Evolutionary conservation across 1,140 invertebrate species (phyloP), one percentile per base, ranked within the genome.

Genomic region (Drosophila hydei): DNA sequence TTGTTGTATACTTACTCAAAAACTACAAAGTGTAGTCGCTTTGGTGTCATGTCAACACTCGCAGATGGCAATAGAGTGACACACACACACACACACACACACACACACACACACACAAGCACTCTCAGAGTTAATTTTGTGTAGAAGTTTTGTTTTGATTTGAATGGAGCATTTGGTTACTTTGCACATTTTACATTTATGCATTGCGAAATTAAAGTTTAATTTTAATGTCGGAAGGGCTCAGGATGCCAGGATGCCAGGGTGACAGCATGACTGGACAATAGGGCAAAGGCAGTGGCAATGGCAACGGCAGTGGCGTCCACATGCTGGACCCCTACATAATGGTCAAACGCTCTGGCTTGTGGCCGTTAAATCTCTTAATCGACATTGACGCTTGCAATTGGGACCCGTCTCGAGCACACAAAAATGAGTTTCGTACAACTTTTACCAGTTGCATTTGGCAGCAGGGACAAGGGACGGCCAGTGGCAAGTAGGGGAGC

Each of bases 391-490:
- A 85, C 77, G 81, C 73, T 70, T 80, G 68, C 72, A 79, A 76
- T 84, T 79, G 72, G 16, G 18, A 6, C 47, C 30, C 50, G 7
- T 18, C 56, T 47, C 67, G 63, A 5, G 27, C 1, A 19, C 30
- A 33, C 18, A 73, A 79, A 77, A 87, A 85, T 80, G 69, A 75
- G 80, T 81, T 75, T 80, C 74, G 54, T 52, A 74, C 73, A 75
- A 71, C 45, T 80, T 85, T 75, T 77, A 87, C 81, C 77, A 85
- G 80, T 87, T 85, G 81, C 77, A 88, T 85, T 87, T 87, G 65
- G 73, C 62, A 72, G 84, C 67, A 71, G 56, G 45, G 55, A 54
- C 23, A 25, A 38, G 25, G 16, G 43, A 21, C n/a, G 12, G 14
- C 11, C 3, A 6, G 12, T 6, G 45, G 7, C 25, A 18, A 33